Evolutionary conservation across 2,113 vertebrate genomes (phyloP).

Genomic region (Toxotes jaculatrix): DNA sequence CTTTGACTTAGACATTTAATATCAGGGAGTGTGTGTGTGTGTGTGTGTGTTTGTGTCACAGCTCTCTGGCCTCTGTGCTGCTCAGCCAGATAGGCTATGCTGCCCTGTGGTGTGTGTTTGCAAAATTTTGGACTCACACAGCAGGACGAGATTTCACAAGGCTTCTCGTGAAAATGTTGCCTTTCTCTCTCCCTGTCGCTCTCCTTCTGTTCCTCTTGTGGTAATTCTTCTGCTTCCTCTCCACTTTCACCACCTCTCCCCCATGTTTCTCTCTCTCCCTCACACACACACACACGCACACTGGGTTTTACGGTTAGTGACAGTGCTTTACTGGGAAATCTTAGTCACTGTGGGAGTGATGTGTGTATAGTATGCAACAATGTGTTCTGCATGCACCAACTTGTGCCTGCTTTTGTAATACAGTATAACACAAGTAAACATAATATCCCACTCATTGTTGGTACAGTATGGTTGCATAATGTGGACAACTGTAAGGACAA

Average conservation of each 20-base stretch:
- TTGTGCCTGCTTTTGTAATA: neutral
- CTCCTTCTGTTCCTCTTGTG: neutral
- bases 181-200: neutral
- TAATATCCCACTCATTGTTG: neutral
- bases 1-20: slow-evolving; percentile 40
- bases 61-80: slow-evolving; percentile 46
- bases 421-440: neutral
- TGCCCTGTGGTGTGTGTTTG: slow-evolving; percentile 53
- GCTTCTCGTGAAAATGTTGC: neutral
- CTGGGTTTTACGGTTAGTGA: slow-evolving; percentile 7
- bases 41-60: slow-evolving; percentile 37
- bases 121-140: slow-evolving; percentile 32
- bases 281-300: neutral
- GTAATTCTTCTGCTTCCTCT: neutral
- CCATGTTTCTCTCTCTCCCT: neutral
- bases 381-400: slow-evolving; percentile 4
- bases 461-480: neutral
- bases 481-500: neutral
- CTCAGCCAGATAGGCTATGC: slow-evolving; percentile 26
- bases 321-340: slow-evolving; percentile 13
- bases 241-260: neutral
- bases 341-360: slow-evolving; percentile 43
- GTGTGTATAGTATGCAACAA: neutral
- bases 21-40: slow-evolving; percentile 22
- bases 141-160: slow-evolving; percentile 21